Percentiles rank a stretch among this genome's conserved stretches.
Conservation (phyloP, 2,888 invertebrate genomes). For the Aphodius granarius region DNA sequence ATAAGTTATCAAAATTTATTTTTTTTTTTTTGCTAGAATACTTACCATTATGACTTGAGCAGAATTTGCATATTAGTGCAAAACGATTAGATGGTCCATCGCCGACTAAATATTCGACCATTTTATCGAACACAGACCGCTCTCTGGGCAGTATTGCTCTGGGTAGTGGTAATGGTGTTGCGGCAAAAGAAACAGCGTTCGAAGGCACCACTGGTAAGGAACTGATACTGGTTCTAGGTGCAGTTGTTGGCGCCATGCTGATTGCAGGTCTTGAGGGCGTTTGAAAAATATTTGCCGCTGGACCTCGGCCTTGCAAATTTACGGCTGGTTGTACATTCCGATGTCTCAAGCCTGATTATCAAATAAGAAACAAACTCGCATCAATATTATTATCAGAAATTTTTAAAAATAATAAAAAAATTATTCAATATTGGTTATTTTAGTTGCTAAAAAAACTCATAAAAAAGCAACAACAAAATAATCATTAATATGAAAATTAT, state of each 20-base stretch:
- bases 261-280: constrained; percentile 11
- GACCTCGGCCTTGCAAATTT: not conserved
- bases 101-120: constrained; percentile 92
- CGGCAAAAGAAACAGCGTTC: constrained; percentile 18
- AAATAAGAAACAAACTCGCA: not conserved
- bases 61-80: constrained; percentile 91
- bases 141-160: constrained; percentile 74
- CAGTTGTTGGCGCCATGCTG: not conserved
- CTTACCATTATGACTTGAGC: constrained; percentile 90
- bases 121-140: constrained; percentile 80
- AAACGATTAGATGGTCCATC: constrained; percentile 95
- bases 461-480: too few relatives aligned
- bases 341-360: constrained; percentile 22
- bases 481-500: too few relatives aligned
- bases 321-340: constrained; percentile 14
- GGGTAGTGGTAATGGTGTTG: constrained; percentile 56
- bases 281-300: constrained; percentile 10
- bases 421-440: too few relatives aligned
- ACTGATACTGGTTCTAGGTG: not conserved
- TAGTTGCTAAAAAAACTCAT: not conserved
- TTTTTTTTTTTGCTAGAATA: constrained; percentile 1
- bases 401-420: too few relatives aligned
- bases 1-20: not conserved
- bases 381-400: too few relatives aligned
- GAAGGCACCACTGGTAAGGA: constrained; percentile 3